Conservation (phyloP, 1,140 invertebrate genomes). For the Mizuhopecten yessoensis region DNA sequence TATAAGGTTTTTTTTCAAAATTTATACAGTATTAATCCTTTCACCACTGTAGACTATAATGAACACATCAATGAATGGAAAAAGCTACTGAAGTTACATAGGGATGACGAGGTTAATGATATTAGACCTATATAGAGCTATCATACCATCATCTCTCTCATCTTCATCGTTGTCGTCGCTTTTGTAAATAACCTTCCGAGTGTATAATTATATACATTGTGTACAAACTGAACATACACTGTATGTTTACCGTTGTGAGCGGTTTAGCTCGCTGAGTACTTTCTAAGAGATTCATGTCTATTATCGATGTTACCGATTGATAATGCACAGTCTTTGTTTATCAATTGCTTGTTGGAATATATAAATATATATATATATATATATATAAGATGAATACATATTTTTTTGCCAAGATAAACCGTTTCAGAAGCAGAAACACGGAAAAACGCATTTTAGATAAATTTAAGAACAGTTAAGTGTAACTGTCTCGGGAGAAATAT, state of each 20-base stretch:
- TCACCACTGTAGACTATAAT: too few relatives aligned
- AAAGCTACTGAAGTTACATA: too few relatives aligned
- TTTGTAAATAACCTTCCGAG: background rate
- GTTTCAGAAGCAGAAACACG: background rate
- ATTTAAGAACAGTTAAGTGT: background rate
- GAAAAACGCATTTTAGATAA: background rate
- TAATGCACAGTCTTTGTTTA: background rate
- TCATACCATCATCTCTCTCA: background rate
- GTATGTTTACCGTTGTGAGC: background rate
- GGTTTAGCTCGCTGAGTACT: background rate
- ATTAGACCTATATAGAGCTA: background rate
- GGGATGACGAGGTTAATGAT: too few relatives aligned
- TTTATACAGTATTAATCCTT: too few relatives aligned
- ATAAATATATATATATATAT: slow-evolving; percentile 35
- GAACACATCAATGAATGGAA: too few relatives aligned
- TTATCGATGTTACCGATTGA: background rate
- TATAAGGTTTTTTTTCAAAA: background rate
- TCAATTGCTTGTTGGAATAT: slow-evolving; percentile 28
- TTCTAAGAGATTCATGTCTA: background rate
- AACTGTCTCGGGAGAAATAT: background rate
- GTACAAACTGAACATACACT: background rate
- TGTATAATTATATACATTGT: slow-evolving; percentile 36
- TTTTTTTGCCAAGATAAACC: slow-evolving; percentile 3
- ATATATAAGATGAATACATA: slow-evolving; percentile 4
- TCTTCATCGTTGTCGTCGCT: background rate